Base-by-base conservation (phyloP, 2,888 invertebrate genomes). In the Agriotes lineatus region DNA sequence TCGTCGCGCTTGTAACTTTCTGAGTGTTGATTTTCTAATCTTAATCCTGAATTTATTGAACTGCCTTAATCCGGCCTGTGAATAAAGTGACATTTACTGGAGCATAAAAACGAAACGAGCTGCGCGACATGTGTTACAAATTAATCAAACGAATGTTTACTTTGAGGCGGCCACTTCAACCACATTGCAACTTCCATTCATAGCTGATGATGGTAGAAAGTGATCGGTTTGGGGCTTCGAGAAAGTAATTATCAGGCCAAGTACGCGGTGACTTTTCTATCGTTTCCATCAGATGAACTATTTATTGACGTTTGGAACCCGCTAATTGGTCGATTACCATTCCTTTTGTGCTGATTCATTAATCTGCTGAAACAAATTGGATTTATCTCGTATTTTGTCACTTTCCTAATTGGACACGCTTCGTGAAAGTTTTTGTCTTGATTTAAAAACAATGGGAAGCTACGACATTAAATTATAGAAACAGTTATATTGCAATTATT, bases 141-240 rank as follows among this genome's bases (percentile, higher is more conserved):
- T 42, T 42, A 16, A 42, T 5, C 14, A 42, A 42, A 42, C 5
- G 6, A 42, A 42, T 42, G 42, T 42, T 42, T 42, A 42, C 42
- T 42, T 42, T 42, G 42, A 18, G 6, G 1, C 1, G 9, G 14
- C 14, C 14, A 18, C 42, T 14, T n/a, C n/a, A 42, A 14, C 9
- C 20, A 2, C 45, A 48, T 10, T n/a, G 12, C 35, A 33, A 16
- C 22, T 19, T 12, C 37, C 56, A 56, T 56, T 56, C 12, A 39
- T 22, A 35, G 18, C 6, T 50, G 52, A 18, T 39, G 22, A 10
- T 16, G 18, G 45, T 64, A 64, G 64, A 64, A 64, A 64, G 64
- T 64, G 57, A 64, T 64, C 44, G 57, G 64, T 18, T 48, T 56
- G 37, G 20, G 18, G 7, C 35, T 56, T 56, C 33, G 33, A 42